Evolutionary conservation across 2,888 invertebrate species (phyloP).

Genomic region (Melikaiella ostensackeni): DNA sequence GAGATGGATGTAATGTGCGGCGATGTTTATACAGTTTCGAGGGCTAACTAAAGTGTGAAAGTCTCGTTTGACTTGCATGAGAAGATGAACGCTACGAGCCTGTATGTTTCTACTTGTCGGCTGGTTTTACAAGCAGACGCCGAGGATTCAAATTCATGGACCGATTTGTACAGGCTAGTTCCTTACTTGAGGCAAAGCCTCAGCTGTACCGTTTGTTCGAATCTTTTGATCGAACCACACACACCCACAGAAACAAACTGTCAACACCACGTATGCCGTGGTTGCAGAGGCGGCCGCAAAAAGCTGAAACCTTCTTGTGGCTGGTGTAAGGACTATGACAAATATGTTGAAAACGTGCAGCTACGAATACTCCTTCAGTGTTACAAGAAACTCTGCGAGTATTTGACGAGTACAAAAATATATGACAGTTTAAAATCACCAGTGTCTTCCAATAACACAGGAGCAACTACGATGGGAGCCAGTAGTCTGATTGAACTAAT

Average conservation of each 20-base stretch:
- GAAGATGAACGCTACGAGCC: slow-evolving; percentile 88
- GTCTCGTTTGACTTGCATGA: slow-evolving; percentile 29
- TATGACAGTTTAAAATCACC: slow-evolving; percentile 80
- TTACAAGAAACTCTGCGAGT: slow-evolving; percentile 92
- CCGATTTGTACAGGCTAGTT: slow-evolving; percentile 89
- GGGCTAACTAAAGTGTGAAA: slow-evolving; percentile 17
- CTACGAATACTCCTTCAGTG: slow-evolving; percentile 90
- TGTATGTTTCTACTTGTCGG: slow-evolving; percentile 90
- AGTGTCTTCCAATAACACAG: slow-evolving; percentile 78
- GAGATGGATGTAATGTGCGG: not conserved
- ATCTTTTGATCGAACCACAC: slow-evolving; percentile 89
- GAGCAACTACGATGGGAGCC: slow-evolving; percentile 77
- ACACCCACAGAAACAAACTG: slow-evolving; percentile 88
- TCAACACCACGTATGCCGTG: slow-evolving; percentile 92
- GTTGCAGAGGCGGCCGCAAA: slow-evolving; percentile 91
- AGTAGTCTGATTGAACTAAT: slow-evolving; percentile 86
- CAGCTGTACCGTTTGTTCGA: slow-evolving; percentile 93
- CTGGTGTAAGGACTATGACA: slow-evolving; percentile 90
- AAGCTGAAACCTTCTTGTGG: slow-evolving; percentile 90
- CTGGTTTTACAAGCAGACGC: slow-evolving; percentile 87
- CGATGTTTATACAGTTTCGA: slow-evolving; percentile 2
- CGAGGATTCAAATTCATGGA: slow-evolving; percentile 86
- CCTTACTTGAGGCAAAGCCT: slow-evolving; percentile 92
- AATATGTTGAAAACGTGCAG: slow-evolving; percentile 90
- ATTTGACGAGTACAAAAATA: slow-evolving; percentile 86